These are phyloP conservation scores for Denticeps clupeoides DNA, from an alignment of 2,797 vertebrate species.

Conservation along the genomic window DNA sequence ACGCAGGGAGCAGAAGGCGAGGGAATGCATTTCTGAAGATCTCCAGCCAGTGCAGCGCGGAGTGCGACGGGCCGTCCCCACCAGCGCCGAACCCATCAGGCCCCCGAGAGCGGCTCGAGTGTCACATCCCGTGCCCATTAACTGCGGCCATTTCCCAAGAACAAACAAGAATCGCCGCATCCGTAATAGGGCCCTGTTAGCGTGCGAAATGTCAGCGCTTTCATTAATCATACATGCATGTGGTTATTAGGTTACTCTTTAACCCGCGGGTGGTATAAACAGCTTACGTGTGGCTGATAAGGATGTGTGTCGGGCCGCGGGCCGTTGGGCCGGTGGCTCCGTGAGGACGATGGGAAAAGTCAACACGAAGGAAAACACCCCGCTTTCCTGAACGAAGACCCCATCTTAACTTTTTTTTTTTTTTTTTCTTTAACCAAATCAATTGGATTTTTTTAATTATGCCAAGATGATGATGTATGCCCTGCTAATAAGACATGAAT, in stretches of 20 bases:
- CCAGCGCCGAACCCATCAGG: too few species aligned
- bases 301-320: slow-evolving; percentile 15
- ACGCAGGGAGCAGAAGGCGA: not conserved
- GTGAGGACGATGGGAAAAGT: slow-evolving; percentile 35
- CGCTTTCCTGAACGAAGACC: slow-evolving; percentile 26
- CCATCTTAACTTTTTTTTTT: slow-evolving; percentile 29
- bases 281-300: slow-evolving; percentile 33
- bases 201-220: slow-evolving; percentile 31
- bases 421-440: slow-evolving; percentile 43
- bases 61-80: not conserved
- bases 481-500: slow-evolving; percentile 73
- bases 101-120: too few species aligned
- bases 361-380: slow-evolving; percentile 28
- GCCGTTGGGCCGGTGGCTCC: not conserved
- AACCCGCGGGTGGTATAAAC: slow-evolving; percentile 15
- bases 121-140: too few species aligned
- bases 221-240: slow-evolving; percentile 47
- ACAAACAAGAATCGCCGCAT: too few species aligned
- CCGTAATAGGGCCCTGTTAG: slow-evolving; percentile 42
- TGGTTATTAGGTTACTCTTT: slow-evolving; percentile 38
- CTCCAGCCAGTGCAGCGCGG: too few species aligned
- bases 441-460: slow-evolving; percentile 71
- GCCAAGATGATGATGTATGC: slow-evolving; percentile 69
- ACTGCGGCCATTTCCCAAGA: too few species aligned
- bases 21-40: too few species aligned